Conservation (phyloP, 2,888 invertebrate species). For the Odontothrips loti region DNA sequence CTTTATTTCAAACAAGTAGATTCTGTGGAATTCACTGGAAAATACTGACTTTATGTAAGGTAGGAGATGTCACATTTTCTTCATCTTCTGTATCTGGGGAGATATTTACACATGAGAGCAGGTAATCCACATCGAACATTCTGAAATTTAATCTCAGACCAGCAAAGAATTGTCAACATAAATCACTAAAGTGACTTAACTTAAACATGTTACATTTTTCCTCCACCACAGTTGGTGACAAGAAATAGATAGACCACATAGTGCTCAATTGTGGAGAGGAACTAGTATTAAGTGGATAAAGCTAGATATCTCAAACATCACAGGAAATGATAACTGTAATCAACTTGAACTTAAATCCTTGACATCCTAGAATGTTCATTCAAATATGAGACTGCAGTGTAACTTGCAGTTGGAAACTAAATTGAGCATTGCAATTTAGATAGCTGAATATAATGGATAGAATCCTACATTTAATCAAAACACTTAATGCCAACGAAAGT, state of each 20-base stretch:
- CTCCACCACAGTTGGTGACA: not conserved
- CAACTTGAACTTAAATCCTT: not conserved
- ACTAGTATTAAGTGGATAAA: not conserved
- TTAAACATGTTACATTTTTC: not conserved
- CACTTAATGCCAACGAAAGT: not conserved
- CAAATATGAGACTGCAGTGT: too few relatives aligned
- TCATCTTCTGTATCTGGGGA: not conserved
- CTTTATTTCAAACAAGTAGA: not conserved
- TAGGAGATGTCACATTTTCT: not conserved
- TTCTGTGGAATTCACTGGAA: slow-evolving; percentile 1
- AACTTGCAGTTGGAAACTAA: too few relatives aligned
- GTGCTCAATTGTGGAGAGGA: not conserved
- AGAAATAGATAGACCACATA: not conserved
- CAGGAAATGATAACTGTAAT: not conserved
- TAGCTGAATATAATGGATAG: too few relatives aligned
- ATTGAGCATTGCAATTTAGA: too few relatives aligned
- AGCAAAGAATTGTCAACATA: not conserved
- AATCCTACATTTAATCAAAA: too few relatives aligned
- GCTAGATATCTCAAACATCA: not conserved
- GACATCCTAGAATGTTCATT: not conserved
- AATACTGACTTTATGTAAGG: slow-evolving; percentile 8
- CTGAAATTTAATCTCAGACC: not conserved
- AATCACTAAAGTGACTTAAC: not conserved
- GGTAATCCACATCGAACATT: not conserved
- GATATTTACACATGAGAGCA: not conserved